Percentiles rank a stretch among this genome's conserved stretches.
Evolutionary conservation across 2,113 vertebrate species (phyloP).

Genomic region (Salvelinus fontinalis): DNA sequence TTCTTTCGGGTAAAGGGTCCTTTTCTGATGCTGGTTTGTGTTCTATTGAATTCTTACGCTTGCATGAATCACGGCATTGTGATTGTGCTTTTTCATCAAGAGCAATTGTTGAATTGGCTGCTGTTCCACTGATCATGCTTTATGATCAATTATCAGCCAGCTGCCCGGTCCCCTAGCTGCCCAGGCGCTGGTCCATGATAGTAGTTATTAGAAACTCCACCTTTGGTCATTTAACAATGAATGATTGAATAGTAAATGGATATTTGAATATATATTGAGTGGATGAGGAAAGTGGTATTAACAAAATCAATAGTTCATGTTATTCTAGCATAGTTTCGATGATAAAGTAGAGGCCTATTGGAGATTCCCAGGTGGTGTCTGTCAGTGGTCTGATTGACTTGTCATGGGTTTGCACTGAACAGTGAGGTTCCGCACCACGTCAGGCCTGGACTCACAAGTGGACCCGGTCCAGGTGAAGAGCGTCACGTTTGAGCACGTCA

Average conservation of each 20-base stretch:
- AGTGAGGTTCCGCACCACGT: constrained; percentile 93
- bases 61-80: constrained; percentile 6
- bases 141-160: no score
- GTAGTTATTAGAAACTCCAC: no score
- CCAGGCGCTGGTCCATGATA: no score
- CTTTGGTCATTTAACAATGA: no score
- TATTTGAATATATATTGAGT: no score
- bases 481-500: constrained; percentile 96
- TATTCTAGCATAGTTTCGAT: no score
- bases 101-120: neutral
- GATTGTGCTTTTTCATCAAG: neutral
- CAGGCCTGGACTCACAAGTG: constrained; percentile 91
- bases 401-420: constrained; percentile 17
- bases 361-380: constrained; percentile 3
- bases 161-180: no score
- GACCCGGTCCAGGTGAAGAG: constrained; percentile 96
- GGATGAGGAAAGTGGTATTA: no score
- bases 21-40: constrained; percentile 85
- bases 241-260: no score
- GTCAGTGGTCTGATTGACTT: neutral
- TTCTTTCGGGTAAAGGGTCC: constrained; percentile 90
- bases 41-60: constrained; percentile 46
- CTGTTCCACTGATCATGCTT: no score
- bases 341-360: neutral
- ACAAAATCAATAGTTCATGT: no score